These are phyloP conservation scores for Octodonta nipae DNA, from an alignment of 2,888 invertebrate genomes.

Conservation along the genomic window DNA sequence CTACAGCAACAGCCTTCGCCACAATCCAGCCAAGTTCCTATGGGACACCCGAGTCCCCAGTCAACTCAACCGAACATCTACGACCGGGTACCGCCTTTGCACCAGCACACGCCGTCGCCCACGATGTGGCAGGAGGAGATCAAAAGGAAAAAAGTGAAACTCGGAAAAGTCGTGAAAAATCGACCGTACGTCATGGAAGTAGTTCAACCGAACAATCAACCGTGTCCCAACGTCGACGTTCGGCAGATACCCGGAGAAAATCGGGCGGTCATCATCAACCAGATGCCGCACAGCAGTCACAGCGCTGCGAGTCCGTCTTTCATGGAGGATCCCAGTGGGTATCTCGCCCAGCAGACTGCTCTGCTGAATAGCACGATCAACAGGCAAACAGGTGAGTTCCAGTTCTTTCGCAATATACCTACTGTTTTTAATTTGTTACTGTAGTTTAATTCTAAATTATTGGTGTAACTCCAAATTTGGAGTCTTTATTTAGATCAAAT, in stretches of 20 bases:
- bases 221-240: slow-evolving; percentile 48
- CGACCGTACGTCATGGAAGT: slow-evolving; percentile 37
- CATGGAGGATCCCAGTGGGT: slow-evolving; percentile 83
- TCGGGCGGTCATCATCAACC: slow-evolving; percentile 28
- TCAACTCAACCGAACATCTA: no score
- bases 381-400: slow-evolving; percentile 39
- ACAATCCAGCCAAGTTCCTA: slow-evolving; percentile 24
- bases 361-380: slow-evolving; percentile 71
- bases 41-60: no score
- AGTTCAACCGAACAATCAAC: slow-evolving; percentile 22
- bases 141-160: slow-evolving; percentile 44
- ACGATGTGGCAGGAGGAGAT: slow-evolving; percentile 43
- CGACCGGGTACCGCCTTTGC: slow-evolving; percentile 59
- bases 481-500: slow-evolving; percentile 2
- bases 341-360: slow-evolving; percentile 80
- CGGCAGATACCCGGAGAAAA: slow-evolving; percentile 40
- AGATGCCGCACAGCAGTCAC: slow-evolving; percentile 25
- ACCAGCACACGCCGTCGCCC: slow-evolving; percentile 51
- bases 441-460: no score
- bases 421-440: no score
- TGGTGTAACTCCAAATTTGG: no score
- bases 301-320: slow-evolving; percentile 54
- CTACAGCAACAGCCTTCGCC: slow-evolving; percentile 24
- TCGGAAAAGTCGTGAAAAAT: slow-evolving; percentile 42
- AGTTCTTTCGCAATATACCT: not conserved